Evolutionary conservation across 2,888 invertebrate species (phyloP), one percentile per base, ranked within the genome.

Genomic region (Drosophila nr. medialis): DNA sequence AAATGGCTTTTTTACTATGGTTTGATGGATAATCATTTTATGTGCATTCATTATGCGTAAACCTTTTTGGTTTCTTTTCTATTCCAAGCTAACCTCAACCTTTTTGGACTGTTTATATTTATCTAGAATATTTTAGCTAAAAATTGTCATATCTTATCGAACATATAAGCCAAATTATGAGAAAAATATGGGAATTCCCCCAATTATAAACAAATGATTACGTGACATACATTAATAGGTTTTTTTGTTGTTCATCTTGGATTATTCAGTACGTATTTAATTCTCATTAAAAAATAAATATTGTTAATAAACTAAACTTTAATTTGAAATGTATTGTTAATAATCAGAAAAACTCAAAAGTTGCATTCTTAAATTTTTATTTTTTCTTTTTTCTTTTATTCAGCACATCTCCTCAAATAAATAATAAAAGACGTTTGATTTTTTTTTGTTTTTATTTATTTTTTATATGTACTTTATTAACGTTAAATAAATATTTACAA

Each of bases 401-500:
- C 7, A 45, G 45, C 45, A 11, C 10, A 54, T 24, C 24, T 13
- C 6, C n/a, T 54, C 21, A 48, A 66, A 15, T 55, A 58, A 49
- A 21, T 56, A 4, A 18, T 29, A 54, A 59, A 15, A 38, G 4
- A 0, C 11, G 5, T 11, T 6, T 24, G n/a, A 27, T 29, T 21
- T 29, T 21, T 55, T 73, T 72, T 55, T 40, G 65, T 75, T 66
- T 45, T 67, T 79, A 66, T 81, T 77, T 76, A 81, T 81, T 89
- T 45, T 77, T 81, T 79, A 83, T 85, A 83, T 80, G 76, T 88
- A 89, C 66, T 87, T 87, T 89, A 87, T 89, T 87, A 83, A 88
- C 75, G 65, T 86, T 89, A 84, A 88, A 90, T 91, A 90, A 90
- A 90, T 90, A 90, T 90, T 90, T 90, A 90, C 90, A 90, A 88